phyloP scores from a whole-genome alignment of 1,140 invertebrate genomes.

The Dinoponera quadriceps region DNA sequence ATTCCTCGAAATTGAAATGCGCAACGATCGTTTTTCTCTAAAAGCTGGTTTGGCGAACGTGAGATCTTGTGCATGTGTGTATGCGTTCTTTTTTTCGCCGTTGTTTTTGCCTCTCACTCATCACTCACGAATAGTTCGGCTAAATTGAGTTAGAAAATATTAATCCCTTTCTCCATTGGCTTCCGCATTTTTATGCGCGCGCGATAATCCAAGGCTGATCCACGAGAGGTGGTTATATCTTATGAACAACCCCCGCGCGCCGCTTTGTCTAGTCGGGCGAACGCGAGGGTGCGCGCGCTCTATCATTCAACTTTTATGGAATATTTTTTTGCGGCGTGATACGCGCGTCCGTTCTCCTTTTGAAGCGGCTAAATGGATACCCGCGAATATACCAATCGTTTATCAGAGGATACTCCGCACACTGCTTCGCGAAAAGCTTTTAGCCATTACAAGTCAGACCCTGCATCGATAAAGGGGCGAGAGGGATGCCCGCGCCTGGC shows the following conservation, averaged over 20 bases:
- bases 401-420: slow-evolving; percentile 43
- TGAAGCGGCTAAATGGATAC: slow-evolving; percentile 52
- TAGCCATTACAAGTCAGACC: slow-evolving; percentile 56
- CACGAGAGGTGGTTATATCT: slow-evolving; percentile 28
- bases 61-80: too few species aligned
- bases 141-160: slow-evolving; percentile 37
- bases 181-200: background rate
- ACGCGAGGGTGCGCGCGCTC: slow-evolving; percentile 19
- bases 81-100: too few species aligned
- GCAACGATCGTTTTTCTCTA: slow-evolving; percentile 32
- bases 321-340: slow-evolving; percentile 45
- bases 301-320: slow-evolving; percentile 44
- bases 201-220: slow-evolving; percentile 32
- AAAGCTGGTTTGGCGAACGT: background rate
- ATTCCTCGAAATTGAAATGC: slow-evolving; percentile 18
- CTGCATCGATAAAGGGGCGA: slow-evolving; percentile 26
- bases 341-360: slow-evolving; percentile 20
- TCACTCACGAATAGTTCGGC: slow-evolving; percentile 1
- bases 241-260: background rate
- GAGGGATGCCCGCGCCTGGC: background rate
- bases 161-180: slow-evolving; percentile 36
- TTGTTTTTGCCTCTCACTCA: too few species aligned
- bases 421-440: slow-evolving; percentile 66
- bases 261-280: background rate
- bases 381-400: slow-evolving; percentile 64